Conservation (phyloP, 2,888 invertebrate genomes). For the Brassicogethes aeneus region DNA sequence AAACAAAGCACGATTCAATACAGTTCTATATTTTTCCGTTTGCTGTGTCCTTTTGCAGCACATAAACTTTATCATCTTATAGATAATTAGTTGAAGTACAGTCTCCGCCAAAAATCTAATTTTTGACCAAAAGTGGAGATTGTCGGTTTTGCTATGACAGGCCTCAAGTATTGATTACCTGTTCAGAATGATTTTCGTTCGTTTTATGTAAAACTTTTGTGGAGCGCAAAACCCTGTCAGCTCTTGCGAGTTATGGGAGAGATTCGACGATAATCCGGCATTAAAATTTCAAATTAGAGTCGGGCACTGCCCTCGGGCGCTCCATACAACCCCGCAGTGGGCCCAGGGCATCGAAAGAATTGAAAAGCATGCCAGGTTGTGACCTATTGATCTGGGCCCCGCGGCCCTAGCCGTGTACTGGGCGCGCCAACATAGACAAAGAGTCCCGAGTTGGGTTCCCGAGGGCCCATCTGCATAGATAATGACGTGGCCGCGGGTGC, state of each 20-base stretch:
- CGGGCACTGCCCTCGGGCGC: constrained; percentile 5
- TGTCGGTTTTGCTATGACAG: too few species aligned
- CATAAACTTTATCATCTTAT: too few species aligned
- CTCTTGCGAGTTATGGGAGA: neutral
- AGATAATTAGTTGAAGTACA: too few species aligned
- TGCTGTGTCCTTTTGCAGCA: too few species aligned
- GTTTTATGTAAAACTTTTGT: constrained; percentile 1
- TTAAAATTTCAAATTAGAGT: neutral
- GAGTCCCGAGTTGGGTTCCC: constrained; percentile 33
- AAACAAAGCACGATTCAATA: too few species aligned
- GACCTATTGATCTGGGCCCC: constrained; percentile 32
- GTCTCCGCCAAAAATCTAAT: too few species aligned
- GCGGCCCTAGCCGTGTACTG: constrained; percentile 20
- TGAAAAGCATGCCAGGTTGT: constrained; percentile 26
- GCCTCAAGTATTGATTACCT: too few species aligned
- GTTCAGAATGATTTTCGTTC: too few species aligned
- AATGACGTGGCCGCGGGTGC: constrained; percentile 31
- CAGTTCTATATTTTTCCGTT: too few species aligned
- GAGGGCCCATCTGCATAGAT: constrained; percentile 39
- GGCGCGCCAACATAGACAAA: constrained; percentile 31
- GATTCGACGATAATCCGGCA: neutral
- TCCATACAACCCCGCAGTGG: constrained; percentile 13
- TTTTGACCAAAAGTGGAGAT: too few species aligned
- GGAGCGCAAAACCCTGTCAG: too few species aligned
- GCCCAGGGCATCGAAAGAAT: constrained; percentile 23